Percentiles rank a stretch among this genome's conserved stretches.
Evolutionary conservation across 2,113 vertebrate genomes (phyloP).

Genomic region (Cromileptes altivelis): DNA sequence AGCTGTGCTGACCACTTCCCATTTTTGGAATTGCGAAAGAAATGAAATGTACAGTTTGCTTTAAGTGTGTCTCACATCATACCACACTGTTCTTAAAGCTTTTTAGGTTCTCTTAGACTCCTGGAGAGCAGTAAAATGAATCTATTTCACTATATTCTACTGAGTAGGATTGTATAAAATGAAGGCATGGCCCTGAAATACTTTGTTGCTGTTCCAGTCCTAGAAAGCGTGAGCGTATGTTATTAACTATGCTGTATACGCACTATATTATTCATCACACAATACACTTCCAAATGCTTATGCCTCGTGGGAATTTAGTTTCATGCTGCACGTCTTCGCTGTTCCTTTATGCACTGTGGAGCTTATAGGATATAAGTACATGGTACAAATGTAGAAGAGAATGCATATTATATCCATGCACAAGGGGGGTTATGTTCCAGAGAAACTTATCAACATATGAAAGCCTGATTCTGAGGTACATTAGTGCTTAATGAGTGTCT

Average conservation of each 20-base stretch:
- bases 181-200: neutral
- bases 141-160: too few relatives aligned
- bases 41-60: neutral
- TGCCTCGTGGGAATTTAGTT: constrained; percentile 3
- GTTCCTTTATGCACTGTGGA: neutral
- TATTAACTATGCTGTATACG: constrained; percentile 15
- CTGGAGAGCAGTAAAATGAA: too few relatives aligned
- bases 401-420: neutral
- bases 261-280: constrained; percentile 26
- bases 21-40: neutral
- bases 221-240: neutral
- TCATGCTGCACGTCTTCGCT: neutral
- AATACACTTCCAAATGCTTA: neutral
- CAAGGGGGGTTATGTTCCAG: neutral
- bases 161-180: neutral
- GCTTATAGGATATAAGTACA: neutral
- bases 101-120: neutral
- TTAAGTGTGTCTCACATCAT: neutral
- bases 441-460: constrained; percentile 36
- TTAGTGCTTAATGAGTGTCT: constrained; percentile 14
- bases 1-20: neutral
- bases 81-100: neutral
- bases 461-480: constrained; percentile 17
- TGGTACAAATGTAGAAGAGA: neutral
- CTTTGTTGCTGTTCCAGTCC: neutral